Evolutionary conservation across 2,113 vertebrate species (phyloP).

Genomic region (Platichthys flesus): DNA sequence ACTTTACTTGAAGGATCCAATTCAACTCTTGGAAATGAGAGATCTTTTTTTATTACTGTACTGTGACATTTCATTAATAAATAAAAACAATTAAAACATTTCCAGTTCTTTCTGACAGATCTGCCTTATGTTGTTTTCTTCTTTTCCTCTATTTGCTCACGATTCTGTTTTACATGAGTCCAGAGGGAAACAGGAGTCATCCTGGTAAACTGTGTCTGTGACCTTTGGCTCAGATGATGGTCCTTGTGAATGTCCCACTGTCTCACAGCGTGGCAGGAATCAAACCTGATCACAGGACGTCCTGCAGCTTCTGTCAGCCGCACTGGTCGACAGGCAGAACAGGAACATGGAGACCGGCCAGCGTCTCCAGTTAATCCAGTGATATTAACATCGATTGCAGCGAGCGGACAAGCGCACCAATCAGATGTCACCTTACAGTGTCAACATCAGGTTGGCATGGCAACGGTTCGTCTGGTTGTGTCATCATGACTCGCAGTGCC

Average conservation of each 20-base stretch:
- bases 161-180: not conserved
- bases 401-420: not conserved
- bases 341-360: no score
- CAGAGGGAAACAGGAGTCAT: not conserved
- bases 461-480: conserved; percentile 3
- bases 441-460: conserved; percentile 17
- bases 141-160: no score
- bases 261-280: not conserved
- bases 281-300: not conserved
- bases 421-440: conserved; percentile 30
- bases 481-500: conserved; percentile 35
- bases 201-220: not conserved
- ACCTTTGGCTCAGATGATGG: not conserved
- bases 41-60: not conserved
- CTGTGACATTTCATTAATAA: not conserved
- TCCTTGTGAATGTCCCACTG: not conserved
- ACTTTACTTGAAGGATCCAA: not conserved
- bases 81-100: not conserved
- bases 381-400: not conserved
- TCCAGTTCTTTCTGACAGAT: not conserved
- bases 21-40: no score
- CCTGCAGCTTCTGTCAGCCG: not conserved
- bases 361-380: not conserved
- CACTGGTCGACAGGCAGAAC: not conserved
- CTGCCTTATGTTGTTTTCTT: not conserved